Percentiles rank a stretch among this genome's conserved stretches.
phyloP scores from a whole-genome alignment of 1,140 invertebrate genomes.

The Heliothis subflexa region DNA sequence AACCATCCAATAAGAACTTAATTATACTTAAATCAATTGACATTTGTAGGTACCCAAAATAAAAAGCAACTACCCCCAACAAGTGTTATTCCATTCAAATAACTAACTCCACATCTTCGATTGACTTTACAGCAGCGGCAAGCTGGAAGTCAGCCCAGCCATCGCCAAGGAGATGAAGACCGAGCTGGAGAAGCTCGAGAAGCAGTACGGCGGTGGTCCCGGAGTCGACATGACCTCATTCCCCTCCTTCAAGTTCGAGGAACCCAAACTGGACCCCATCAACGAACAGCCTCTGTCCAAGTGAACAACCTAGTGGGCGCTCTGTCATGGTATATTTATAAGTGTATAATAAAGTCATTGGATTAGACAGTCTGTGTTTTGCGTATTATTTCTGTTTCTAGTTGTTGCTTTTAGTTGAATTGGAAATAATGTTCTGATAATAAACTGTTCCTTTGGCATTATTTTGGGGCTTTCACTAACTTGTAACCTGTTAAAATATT shows the following conservation, averaged over 20 bases:
- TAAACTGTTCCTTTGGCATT: too few species aligned
- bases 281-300: constrained; percentile 71
- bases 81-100: neutral
- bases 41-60: too few species aligned
- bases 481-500: too few species aligned
- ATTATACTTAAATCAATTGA: too few species aligned
- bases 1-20: too few species aligned
- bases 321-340: constrained; percentile 49
- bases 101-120: constrained; percentile 42
- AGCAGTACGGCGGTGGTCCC: constrained; percentile 91
- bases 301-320: constrained; percentile 61
- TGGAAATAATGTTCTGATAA: too few species aligned
- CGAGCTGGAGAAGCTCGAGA: constrained; percentile 93
- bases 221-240: constrained; percentile 95
- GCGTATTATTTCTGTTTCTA: neutral
- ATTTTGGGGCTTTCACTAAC: too few species aligned
- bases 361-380: constrained; percentile 31
- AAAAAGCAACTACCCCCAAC: too few species aligned
- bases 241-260: constrained; percentile 93
- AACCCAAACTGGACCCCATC: constrained; percentile 88
- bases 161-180: constrained; percentile 91
- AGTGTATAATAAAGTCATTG: constrained; percentile 52
- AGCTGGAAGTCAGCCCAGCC: constrained; percentile 92
- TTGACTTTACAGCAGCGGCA: constrained; percentile 89
- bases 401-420: too few species aligned